Percentiles rank a stretch among this genome's conserved stretches.
phyloP scores from a whole-genome alignment of 1,140 invertebrate species.

The Drosophila seguyi region DNA sequence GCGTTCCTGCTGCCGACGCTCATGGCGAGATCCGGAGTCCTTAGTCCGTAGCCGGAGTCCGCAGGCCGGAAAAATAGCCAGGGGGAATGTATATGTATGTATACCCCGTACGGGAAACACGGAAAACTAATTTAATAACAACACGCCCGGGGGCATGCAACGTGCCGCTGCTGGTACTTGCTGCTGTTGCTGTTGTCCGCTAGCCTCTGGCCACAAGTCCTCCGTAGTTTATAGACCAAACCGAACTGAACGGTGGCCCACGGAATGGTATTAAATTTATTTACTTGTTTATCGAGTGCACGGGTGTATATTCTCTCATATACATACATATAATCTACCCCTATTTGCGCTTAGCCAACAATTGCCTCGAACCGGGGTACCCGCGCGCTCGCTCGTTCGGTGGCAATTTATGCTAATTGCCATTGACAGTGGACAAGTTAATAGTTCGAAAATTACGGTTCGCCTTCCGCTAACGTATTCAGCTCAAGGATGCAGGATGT shows the following conservation, averaged over 20 bases:
- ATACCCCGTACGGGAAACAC: slow-evolving; percentile 32
- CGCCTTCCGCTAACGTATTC: slow-evolving; percentile 51
- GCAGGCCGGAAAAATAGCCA: slow-evolving; percentile 28
- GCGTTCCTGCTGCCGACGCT: slow-evolving; percentile 54
- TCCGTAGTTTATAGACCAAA: slow-evolving; percentile 60
- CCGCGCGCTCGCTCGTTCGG: background rate
- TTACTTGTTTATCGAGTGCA: slow-evolving; percentile 54
- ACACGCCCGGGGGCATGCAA: slow-evolving; percentile 31
- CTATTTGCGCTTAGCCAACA: slow-evolving; percentile 26
- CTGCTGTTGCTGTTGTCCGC: slow-evolving; percentile 27
- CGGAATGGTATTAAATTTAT: slow-evolving; percentile 68
- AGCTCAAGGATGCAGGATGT: slow-evolving; percentile 81
- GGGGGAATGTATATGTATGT: background rate
- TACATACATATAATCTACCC: background rate
- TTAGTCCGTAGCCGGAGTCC: slow-evolving; percentile 14
- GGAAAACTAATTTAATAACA: slow-evolving; percentile 75
- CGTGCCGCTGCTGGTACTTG: slow-evolving; percentile 25
- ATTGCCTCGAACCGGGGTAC: background rate
- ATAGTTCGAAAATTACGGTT: slow-evolving; percentile 48
- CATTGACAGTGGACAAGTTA: slow-evolving; percentile 74
- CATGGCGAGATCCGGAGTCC: slow-evolving; percentile 23
- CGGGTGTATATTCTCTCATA: background rate
- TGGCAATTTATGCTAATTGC: slow-evolving; percentile 71
- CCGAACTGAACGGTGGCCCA: slow-evolving; percentile 47
- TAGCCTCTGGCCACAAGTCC: slow-evolving; percentile 36